Base-by-base conservation (phyloP, 2,888 invertebrate genomes). In the Tinea pellionella region DNA sequence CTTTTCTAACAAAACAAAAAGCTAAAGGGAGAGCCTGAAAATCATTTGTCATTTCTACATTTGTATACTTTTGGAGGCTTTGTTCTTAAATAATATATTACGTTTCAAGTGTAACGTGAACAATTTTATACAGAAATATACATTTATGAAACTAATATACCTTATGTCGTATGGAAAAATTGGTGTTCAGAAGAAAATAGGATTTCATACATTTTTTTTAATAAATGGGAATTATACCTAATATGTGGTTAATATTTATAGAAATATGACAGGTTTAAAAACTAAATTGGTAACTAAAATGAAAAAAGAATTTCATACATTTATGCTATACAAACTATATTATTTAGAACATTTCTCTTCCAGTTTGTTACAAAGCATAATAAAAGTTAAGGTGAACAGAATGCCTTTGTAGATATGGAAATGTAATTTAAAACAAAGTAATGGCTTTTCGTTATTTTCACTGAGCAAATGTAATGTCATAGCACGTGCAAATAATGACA, bases 1-100 rank as follows among this genome's bases (percentile, higher is more conserved):
- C 24, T 53, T 51, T 57, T 57, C 19, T 57, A 11, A 15, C 57
- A 13, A 57, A 57, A 57, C 57, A 57, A 57, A 53, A 57, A 19
- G 32, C 57, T n/a, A 57, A 55, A 30, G 57, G 57, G 57, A 32
- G 16, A 12, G 57, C 32, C 32, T 11, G 16, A 57, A 56, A 56
- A 13, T 57, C 57, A 57, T 57, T 57, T 57, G 57, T 57, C 57
- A 57, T 57, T 32, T 57, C 29, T 57, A 57, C 57, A 57, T 57
- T 57, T 57, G 57, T 57, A 57, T 32, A 57, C 57, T 32, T 57
- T 11, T 13, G 1, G 15, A 32, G 30, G 32, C 57, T 57, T 57
- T 57, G 57, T 57, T 32, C 57, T 57, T 57, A 32, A 57, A 57
- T 57, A 53, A 53, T 24, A 53, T 53, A 53, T 53, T 53, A 53